Percentiles rank a stretch among this genome's conserved stretches.
phyloP scores from a whole-genome alignment of 2,888 invertebrate genomes.

The Andricus curvator region DNA sequence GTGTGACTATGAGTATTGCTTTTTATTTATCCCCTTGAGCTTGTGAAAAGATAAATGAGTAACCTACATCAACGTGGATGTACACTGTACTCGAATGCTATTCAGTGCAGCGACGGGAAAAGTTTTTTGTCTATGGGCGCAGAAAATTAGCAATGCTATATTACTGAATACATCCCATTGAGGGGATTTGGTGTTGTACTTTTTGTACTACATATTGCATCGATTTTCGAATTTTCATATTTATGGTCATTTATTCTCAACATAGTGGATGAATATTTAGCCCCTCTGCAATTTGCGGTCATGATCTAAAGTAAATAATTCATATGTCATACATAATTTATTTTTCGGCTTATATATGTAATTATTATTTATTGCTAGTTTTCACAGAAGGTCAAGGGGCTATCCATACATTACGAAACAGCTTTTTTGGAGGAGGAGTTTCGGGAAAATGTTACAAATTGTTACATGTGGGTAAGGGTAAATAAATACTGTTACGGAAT shows the following conservation, averaged over 20 bases:
- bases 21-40: constrained; percentile 24
- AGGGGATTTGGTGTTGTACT: constrained; percentile 1
- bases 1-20: neutral
- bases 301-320: no score
- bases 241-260: no score
- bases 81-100: constrained; percentile 6
- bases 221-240: neutral
- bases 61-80: neutral
- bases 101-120: constrained; percentile 18
- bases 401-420: no score
- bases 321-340: no score
- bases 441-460: no score
- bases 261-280: neutral
- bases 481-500: no score
- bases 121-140: neutral
- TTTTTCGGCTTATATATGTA: no score
- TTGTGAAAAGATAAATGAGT: constrained; percentile 27
- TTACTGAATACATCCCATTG: constrained; percentile 1
- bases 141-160: constrained; percentile 18
- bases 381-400: no score
- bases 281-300: neutral
- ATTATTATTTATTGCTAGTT: no score
- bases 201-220: neutral
- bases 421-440: no score
- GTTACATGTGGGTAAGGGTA: no score